Evolutionary conservation across 2,888 invertebrate species (phyloP).

Genomic region (Sphecodes monilicornis): DNA sequence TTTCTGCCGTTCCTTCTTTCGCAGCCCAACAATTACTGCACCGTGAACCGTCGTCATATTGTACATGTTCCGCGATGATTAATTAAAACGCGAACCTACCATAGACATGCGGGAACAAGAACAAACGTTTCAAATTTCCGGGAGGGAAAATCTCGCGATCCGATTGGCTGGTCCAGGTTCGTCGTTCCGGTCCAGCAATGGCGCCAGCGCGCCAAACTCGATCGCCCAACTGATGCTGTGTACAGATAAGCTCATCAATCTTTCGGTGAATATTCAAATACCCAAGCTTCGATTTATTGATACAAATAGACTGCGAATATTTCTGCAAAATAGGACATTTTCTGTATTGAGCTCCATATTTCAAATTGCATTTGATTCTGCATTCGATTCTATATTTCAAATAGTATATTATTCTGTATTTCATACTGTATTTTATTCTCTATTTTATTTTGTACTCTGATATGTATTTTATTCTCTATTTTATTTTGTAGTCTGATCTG

Average conservation of each 20-base stretch:
- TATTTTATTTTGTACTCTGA: too few species aligned
- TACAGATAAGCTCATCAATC: background rate
- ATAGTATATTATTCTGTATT: too few species aligned
- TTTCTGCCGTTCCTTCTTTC: conserved; percentile 15
- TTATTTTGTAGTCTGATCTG: too few species aligned
- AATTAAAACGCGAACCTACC: conserved; percentile 15
- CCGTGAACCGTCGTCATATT: conserved; percentile 15
- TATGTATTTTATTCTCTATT: too few species aligned
- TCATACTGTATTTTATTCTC: too few species aligned
- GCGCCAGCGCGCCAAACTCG: background rate
- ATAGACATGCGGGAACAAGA: conserved; percentile 5
- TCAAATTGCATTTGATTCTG: too few species aligned
- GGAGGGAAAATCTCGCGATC: background rate
- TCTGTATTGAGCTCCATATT: too few species aligned
- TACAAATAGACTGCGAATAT: too few species aligned
- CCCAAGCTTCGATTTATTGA: too few species aligned
- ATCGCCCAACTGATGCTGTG: background rate
- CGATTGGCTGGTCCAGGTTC: background rate
- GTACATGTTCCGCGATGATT: background rate
- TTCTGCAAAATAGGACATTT: too few species aligned
- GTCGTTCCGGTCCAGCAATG: conserved; percentile 18
- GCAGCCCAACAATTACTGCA: background rate
- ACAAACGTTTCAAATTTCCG: conserved; percentile 39
- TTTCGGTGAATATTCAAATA: background rate
- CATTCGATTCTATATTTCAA: too few species aligned